Evolutionary conservation across 2,888 invertebrate genomes (phyloP).

Genomic region (Gastracanthus pulcherrimus): DNA sequence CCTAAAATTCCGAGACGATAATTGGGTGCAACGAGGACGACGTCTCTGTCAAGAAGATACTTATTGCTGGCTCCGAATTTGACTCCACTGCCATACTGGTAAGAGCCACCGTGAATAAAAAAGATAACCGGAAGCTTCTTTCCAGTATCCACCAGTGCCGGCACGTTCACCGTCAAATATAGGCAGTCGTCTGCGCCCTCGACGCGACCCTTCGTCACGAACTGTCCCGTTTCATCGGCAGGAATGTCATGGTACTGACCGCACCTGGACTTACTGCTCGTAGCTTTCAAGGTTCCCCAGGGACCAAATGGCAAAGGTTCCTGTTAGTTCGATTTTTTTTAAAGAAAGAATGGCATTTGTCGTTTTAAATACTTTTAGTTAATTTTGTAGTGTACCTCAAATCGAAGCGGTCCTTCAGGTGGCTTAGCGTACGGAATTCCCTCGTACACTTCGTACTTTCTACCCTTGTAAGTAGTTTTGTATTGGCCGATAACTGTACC

Average conservation of each 20-base stretch:
- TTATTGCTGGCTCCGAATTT: slow-evolving; percentile 74
- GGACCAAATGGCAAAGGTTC: neutral
- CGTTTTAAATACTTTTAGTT: neutral
- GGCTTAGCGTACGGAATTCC: slow-evolving; percentile 15
- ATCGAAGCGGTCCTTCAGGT: neutral
- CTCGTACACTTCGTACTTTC: neutral
- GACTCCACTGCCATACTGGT: slow-evolving; percentile 75
- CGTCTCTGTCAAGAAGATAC: slow-evolving; percentile 31
- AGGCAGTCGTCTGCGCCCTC: slow-evolving; percentile 69
- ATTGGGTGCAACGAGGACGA: slow-evolving; percentile 38
- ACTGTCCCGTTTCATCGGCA: slow-evolving; percentile 16
- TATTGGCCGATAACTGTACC: neutral
- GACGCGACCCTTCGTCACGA: slow-evolving; percentile 57
- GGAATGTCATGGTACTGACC: slow-evolving; percentile 64
- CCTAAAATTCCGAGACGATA: slow-evolving; percentile 42
- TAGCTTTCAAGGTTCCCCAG: slow-evolving; percentile 64
- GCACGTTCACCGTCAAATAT: slow-evolving; percentile 68
- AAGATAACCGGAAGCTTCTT: slow-evolving; percentile 47
- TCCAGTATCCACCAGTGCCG: slow-evolving; percentile 50
- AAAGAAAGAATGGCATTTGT: neutral
- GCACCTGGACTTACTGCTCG: slow-evolving; percentile 64
- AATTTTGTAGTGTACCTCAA: neutral
- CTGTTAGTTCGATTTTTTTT: neutral
- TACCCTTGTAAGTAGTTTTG: neutral
- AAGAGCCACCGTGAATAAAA: slow-evolving; percentile 53